phyloP scores from a whole-genome alignment of 2,113 vertebrate species.

The Anas platyrhynchos region DNA sequence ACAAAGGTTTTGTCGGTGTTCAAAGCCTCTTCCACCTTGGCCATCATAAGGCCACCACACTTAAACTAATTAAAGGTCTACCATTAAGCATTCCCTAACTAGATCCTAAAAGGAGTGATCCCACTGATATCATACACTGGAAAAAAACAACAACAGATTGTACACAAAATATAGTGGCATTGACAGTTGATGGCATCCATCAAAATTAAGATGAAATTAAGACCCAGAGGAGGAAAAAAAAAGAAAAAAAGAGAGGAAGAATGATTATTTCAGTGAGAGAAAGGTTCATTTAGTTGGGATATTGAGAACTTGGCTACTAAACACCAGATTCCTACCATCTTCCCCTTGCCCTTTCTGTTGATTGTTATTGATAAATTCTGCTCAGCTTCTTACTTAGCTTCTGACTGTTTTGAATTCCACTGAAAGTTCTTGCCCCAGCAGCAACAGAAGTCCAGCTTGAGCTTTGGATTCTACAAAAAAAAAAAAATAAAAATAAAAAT shows the following conservation, averaged over 20 bases:
- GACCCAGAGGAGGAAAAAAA: background rate
- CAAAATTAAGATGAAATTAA: background rate
- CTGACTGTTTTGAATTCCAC: background rate
- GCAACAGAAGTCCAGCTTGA: background rate
- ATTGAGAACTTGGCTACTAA: background rate
- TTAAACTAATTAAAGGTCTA: background rate
- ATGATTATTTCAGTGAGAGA: background rate
- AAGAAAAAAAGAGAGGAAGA: background rate
- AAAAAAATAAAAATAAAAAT: background rate
- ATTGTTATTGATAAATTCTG: background rate
- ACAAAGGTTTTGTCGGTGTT: background rate
- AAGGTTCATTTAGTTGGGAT: background rate
- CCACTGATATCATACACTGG: fast-evolving
- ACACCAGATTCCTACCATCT: background rate
- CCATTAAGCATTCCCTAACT: background rate
- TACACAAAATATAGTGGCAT: background rate
- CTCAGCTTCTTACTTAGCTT: background rate
- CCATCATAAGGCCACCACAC: background rate
- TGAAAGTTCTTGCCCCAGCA: background rate
- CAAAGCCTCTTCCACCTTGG: background rate
- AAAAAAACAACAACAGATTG: background rate
- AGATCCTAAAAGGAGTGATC: background rate
- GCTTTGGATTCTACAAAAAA: background rate
- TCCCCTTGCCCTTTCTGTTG: background rate
- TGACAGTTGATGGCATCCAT: background rate